Percentiles rank a stretch among this genome's conserved stretches.
phyloP scores from a whole-genome alignment of 2,888 invertebrate genomes.

The Campoplex nolae region DNA sequence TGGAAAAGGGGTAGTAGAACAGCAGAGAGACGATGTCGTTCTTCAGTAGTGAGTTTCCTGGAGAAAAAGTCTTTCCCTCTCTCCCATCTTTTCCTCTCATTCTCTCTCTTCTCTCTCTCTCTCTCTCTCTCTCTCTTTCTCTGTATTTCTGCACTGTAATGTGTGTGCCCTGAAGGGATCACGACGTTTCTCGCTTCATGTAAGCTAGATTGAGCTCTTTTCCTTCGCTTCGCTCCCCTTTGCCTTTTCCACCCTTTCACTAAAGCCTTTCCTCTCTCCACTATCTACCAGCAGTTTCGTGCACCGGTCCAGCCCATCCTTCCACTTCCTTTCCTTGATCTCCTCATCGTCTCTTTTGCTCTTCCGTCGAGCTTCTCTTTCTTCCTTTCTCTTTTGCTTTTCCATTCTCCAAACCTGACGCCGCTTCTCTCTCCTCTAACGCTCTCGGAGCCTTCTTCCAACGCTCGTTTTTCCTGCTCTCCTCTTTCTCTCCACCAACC shows the following conservation, averaged over 20 bases:
- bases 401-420: neutral
- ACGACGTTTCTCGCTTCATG: constrained; percentile 60
- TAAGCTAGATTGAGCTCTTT: constrained; percentile 63
- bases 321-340: constrained; percentile 34
- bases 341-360: neutral
- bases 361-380: constrained; percentile 3
- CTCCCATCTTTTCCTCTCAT: neutral
- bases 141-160: constrained; percentile 22
- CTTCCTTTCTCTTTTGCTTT: constrained; percentile 1
- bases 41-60: constrained; percentile 36
- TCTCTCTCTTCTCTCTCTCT: neutral
- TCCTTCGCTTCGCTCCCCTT: constrained; percentile 58
- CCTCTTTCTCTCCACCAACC: constrained; percentile 29
- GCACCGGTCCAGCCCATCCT: constrained; percentile 50
- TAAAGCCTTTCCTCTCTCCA: constrained; percentile 52
- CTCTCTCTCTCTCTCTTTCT: neutral
- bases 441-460: constrained; percentile 15
- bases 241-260: constrained; percentile 60
- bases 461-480: constrained; percentile 32
- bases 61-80: constrained; percentile 26
- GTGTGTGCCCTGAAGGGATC: constrained; percentile 60
- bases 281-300: constrained; percentile 54
- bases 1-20: constrained; percentile 43
- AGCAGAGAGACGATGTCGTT: constrained; percentile 48
- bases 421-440: constrained; percentile 9